Evolutionary conservation across 2,797 vertebrate genomes (phyloP).

Genomic region (Hippopotamyrus pictus): DNA sequence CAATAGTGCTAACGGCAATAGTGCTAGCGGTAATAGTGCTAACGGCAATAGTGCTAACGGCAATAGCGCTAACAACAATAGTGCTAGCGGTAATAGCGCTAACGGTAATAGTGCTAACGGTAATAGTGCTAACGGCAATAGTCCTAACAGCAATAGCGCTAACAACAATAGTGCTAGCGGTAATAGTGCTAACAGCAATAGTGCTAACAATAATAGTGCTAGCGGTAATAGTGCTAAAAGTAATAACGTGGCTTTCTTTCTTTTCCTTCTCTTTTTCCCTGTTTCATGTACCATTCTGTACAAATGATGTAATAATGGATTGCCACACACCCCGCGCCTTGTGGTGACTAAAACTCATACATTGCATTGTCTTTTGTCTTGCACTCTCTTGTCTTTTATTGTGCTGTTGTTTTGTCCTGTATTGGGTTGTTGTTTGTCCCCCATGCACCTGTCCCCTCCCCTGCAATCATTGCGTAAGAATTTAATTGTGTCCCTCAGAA

Average conservation of each 20-base stretch:
- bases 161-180: no score
- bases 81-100: neutral
- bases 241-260: neutral
- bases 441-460: neutral
- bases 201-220: neutral
- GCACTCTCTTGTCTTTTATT: neutral
- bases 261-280: neutral
- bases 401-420: neutral
- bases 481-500: neutral
- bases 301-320: neutral
- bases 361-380: neutral
- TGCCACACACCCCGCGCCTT: neutral
- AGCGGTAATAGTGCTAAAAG: neutral
- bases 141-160: no score
- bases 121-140: neutral
- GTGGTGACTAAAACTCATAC: neutral
- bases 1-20: neutral
- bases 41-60: no score
- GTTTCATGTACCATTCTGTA: neutral
- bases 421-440: neutral
- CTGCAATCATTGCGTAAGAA: neutral
- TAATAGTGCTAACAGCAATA: no score
- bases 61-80: no score
- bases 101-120: neutral
- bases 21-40: no score